A percentile compares a stretch with the other conserved stretches of the same genome.
Evolutionary conservation across 2,113 vertebrate genomes (phyloP).

Genomic region (Atlantisia rogersi): DNA sequence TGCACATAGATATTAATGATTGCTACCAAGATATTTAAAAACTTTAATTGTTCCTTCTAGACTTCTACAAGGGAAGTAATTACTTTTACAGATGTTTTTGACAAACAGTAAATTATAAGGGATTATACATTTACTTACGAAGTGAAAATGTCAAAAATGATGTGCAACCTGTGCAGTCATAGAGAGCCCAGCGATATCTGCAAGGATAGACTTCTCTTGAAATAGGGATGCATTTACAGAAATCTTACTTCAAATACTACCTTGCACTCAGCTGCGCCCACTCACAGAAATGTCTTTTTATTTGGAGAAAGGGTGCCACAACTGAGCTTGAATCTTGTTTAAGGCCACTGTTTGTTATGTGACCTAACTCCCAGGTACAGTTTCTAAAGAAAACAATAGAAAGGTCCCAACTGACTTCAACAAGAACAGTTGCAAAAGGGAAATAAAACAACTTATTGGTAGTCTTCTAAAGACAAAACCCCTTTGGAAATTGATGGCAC

Average conservation of each 20-base stretch:
- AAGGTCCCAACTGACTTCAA: neutral
- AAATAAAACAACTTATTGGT: neutral
- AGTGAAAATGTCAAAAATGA: neutral
- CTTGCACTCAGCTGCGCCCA: neutral
- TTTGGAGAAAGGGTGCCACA: neutral
- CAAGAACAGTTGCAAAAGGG: neutral
- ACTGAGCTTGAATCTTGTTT: neutral
- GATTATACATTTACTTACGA: neutral
- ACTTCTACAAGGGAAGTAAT: slow-evolving; percentile 22
- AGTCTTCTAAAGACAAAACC: neutral
- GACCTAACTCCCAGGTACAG: neutral
- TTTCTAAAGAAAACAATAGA: neutral
- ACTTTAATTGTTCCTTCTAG: neutral
- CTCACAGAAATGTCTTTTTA: neutral
- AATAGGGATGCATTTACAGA: neutral
- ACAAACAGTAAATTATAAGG: slow-evolving; percentile 5
- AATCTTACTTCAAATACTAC: neutral
- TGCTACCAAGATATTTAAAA: slow-evolving; percentile 3
- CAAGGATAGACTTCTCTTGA: neutral
- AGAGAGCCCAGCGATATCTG: neutral
- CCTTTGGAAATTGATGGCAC: neutral
- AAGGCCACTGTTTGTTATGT: neutral
- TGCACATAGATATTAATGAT: slow-evolving; percentile 20
- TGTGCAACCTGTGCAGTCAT: neutral
- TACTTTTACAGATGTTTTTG: neutral